A percentile compares a stretch with the other conserved stretches of the same genome.
Evolutionary conservation across 2,888 invertebrate genomes (phyloP).

Genomic region (Saturnia japonica): DNA sequence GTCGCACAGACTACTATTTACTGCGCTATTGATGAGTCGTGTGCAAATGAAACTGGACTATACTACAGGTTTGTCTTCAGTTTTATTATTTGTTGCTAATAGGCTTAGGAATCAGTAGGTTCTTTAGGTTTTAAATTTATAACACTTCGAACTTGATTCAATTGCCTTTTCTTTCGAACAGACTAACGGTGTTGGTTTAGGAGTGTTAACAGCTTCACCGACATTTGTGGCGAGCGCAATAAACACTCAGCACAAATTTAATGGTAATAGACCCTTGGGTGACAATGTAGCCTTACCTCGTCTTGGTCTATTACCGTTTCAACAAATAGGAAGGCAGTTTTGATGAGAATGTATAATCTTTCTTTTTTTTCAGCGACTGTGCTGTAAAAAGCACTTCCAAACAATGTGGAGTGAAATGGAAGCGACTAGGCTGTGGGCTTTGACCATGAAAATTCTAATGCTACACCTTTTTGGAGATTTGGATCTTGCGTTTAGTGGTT

Average conservation of each 20-base stretch:
- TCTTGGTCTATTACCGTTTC: too few relatives aligned
- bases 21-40: slow-evolving; percentile 85
- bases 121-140: too few relatives aligned
- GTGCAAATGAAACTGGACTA: slow-evolving; percentile 79
- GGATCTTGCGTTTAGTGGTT: slow-evolving; percentile 23
- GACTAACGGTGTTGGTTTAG: too few relatives aligned
- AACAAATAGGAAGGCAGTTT: too few relatives aligned
- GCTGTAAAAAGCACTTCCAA: slow-evolving; percentile 68
- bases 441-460: slow-evolving; percentile 78
- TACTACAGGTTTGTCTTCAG: slow-evolving; percentile 70
- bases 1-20: slow-evolving; percentile 89
- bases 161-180: too few relatives aligned
- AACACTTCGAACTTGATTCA: too few relatives aligned
- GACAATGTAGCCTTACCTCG: too few relatives aligned
- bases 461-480: slow-evolving; percentile 60
- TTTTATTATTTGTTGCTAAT: neutral
- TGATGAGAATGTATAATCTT: too few relatives aligned
- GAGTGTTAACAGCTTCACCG: too few relatives aligned
- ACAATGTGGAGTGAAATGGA: slow-evolving; percentile 77
- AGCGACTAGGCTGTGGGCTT: slow-evolving; percentile 84
- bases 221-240: too few relatives aligned
- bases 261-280: too few relatives aligned
- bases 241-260: too few relatives aligned
- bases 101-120: neutral
- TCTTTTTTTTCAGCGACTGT: slow-evolving; percentile 82